Evolutionary conservation across 2,888 invertebrate genomes (phyloP), one percentile per base, ranked within the genome.

Genomic region (Tenthredo distinguenda): DNA sequence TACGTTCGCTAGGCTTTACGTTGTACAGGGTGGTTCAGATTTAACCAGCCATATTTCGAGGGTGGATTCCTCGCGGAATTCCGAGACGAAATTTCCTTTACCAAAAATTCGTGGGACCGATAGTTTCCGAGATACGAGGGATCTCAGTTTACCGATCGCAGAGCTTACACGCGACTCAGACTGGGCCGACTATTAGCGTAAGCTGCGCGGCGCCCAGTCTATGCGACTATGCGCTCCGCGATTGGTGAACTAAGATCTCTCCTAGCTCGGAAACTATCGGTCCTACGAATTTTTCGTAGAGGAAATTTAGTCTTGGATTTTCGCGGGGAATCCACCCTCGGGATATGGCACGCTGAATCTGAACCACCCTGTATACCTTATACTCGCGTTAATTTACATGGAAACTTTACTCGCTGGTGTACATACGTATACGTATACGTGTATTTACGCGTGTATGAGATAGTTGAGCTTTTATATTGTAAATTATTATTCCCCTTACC

Each of bases 391-490:
- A 76, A 68, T 84, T 72, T 55, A 15, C 12, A 47, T 26, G 10
- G 18, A 76, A 76, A 84, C 74, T 84, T 74, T 84, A 18, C 34
- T n/a, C 76, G 9, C 58, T n/a, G 50, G 50, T n/a, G 4, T 50
- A 55, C n/a, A 26, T 43, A 65, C 0, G n/a, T 31, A 31, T 65
- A 6, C 18, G 15, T 6, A 4, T 62, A 26, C 0, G 4, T 26
- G 62, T 62, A 21, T 26, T 10, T 26, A n/a, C 26, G 62, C 2
- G 62, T 2, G 68, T 68, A 18, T 34, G 15, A 34, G 31, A 18
- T 62, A 90, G 89, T 90, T 90, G 89, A 85, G 89, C 90, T 89
- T 89, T 83, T 90, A 90, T 92, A 91, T 91, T 91, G 91, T 92
- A 91, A 92, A 91, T 93, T 92, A 92, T 92, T 91, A 91, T 90